phyloP scores from a whole-genome alignment of 2,797 vertebrate genomes.

The Coregonus sp. region DNA sequence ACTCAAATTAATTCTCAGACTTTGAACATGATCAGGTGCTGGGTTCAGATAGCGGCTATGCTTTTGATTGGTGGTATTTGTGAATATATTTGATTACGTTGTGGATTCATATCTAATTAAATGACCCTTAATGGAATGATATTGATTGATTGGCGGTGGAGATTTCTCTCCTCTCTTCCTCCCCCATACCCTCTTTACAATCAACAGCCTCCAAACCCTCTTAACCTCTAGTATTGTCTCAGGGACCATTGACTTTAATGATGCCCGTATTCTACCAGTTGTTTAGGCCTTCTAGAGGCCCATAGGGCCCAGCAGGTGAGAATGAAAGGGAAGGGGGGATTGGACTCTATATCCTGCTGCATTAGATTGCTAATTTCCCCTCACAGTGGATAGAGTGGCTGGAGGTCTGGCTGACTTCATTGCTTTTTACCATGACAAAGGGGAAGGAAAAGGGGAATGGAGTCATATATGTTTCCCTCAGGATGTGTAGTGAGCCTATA shows the following conservation, averaged over 20 bases:
- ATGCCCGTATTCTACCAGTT: conserved; percentile 7
- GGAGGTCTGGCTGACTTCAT: conserved; percentile 47
- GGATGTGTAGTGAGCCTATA: conserved; percentile 33
- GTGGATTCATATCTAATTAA: conserved; percentile 50
- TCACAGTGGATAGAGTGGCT: conserved; percentile 38
- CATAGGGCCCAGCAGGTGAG: conserved; percentile 53
- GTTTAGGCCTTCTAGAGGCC: conserved; percentile 5
- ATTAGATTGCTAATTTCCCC: conserved; percentile 61
- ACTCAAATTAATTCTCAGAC: background rate
- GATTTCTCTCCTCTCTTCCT: background rate
- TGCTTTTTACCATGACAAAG: conserved; percentile 64
- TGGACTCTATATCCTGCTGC: conserved; percentile 26
- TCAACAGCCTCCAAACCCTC: background rate
- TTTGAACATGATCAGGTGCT: conserved; percentile 4
- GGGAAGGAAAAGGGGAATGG: background rate
- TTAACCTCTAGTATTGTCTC: background rate
- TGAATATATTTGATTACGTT: conserved; percentile 37
- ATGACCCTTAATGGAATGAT: conserved; percentile 30
- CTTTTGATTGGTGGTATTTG: background rate
- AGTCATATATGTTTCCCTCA: conserved; percentile 40
- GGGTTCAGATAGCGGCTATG: conserved; percentile 9
- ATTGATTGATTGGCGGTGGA: conserved; percentile 6
- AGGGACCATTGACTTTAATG: conserved; percentile 17
- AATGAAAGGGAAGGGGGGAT: conserved; percentile 38
- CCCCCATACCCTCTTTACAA: background rate